Percentiles rank a stretch among this genome's conserved stretches.
phyloP scores from a whole-genome alignment of 2,797 vertebrate genomes.

The Anniella stebbinsi region DNA sequence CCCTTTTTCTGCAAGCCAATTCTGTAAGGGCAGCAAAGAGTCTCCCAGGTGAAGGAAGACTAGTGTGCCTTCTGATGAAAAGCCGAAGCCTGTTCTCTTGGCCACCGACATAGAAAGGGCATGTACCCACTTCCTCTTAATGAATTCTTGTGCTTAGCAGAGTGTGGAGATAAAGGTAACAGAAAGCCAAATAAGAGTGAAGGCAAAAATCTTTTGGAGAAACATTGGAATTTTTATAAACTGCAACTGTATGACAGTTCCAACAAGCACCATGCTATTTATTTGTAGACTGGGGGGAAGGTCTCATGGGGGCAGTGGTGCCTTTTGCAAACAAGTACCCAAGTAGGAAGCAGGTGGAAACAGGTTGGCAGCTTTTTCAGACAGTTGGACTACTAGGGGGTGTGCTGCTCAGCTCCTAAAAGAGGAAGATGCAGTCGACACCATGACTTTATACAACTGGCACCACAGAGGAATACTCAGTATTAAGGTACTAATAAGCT shows the following conservation, averaged over 20 bases:
- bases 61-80: background rate
- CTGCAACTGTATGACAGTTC: constrained; percentile 2
- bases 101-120: background rate
- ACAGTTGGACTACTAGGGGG: background rate
- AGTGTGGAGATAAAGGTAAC: background rate
- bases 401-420: background rate
- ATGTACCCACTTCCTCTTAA: background rate
- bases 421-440: background rate
- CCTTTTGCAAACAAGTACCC: background rate
- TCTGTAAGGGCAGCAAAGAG: background rate
- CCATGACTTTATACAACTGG: background rate
- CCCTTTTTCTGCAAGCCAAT: background rate
- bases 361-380: background rate
- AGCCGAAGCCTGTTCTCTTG: background rate
- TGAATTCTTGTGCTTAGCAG: background rate
- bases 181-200: background rate
- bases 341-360: background rate
- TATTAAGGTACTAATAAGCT: background rate
- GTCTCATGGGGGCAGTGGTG: background rate
- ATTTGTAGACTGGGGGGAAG: background rate
- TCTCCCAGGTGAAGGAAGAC: background rate
- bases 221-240: background rate
- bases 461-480: background rate
- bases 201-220: background rate
- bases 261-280: background rate